Evolutionary conservation across 1,140 invertebrate species (phyloP), one percentile per base, ranked within the genome.

Genomic region (Drosophila punjabiensis): DNA sequence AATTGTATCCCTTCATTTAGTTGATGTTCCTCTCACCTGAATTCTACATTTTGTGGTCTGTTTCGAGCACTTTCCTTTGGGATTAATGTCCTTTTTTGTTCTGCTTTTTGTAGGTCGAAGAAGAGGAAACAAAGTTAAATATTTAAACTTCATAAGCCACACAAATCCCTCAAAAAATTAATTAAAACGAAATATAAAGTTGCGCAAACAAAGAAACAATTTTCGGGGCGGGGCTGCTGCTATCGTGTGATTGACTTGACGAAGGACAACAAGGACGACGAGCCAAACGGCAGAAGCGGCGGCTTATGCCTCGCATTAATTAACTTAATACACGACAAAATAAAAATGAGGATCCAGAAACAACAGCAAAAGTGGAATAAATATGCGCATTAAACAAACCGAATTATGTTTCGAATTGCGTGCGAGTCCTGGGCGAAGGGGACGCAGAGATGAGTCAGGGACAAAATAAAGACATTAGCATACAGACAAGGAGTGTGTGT

Each of bases 91-190:
- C 43, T 66, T 66, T 63, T 56, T 20, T 2, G 3, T 3, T n/a
- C 37, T 16, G 13, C 50, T 62, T 68, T 18, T 11, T 10, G 33
- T 7, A 5, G 5, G 13, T 16, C 11, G 45, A 20, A 24, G 24
- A 63, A 63, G n/a, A 10, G n/a, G 41, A 53, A 62, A 64, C 59
- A 28, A 79, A 59, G 76, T 59, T 61, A 84, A 86, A 81, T 79
- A 88, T 88, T 89, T 89, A 81, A 88, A 88, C 84, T 88, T 89
- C 48, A 79, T 88, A 88, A 88, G 84, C 84, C 79, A 59, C 70
- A 64, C 58, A 82, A 86, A 86, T 82, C 85, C 81, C 74, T 66
- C 28, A 56, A 24, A 81, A 84, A 78, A 84, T 88, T 88, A 88
- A 88, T 88, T 88, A 88, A 88, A 87, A 87, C 76, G 43, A 80